Percentiles rank a stretch among this genome's conserved stretches.
phyloP scores from a whole-genome alignment of 2,113 vertebrate genomes.

The Sylvia atricapilla region DNA sequence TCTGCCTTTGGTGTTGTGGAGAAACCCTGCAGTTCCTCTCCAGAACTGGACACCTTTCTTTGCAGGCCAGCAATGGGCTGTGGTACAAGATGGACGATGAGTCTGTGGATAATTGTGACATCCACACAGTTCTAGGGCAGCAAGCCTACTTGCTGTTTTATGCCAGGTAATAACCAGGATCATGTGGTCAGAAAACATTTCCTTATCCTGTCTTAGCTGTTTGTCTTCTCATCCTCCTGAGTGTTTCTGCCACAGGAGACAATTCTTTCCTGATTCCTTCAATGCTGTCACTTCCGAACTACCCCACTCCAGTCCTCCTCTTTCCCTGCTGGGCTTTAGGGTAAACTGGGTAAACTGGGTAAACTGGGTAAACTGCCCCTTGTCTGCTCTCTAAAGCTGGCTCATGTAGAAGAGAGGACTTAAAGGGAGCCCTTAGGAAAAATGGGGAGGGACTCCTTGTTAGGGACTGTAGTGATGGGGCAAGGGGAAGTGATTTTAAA shows the following conservation, averaged over 20 bases:
- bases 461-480: not conserved
- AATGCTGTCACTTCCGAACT: not conserved
- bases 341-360: too few relatives aligned
- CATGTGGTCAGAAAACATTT: not conserved
- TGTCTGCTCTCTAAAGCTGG: not conserved
- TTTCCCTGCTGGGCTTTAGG: not conserved
- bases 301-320: not conserved
- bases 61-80: not conserved
- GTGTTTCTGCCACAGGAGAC: not conserved
- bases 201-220: not conserved
- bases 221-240: not conserved
- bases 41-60: not conserved
- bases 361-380: not conserved
- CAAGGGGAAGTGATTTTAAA: not conserved
- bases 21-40: not conserved
- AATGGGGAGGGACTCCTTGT: not conserved
- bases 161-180: not conserved
- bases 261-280: not conserved
- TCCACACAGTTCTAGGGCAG: not conserved
- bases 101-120: not conserved
- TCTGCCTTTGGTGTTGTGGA: not conserved
- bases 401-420: not conserved
- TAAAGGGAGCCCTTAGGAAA: not conserved
- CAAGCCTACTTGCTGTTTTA: not conserved
- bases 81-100: not conserved